A percentile compares a stretch with the other conserved stretches of the same genome.
phyloP scores from a whole-genome alignment of 2,113 vertebrate genomes.

The Salminus brasiliensis region DNA sequence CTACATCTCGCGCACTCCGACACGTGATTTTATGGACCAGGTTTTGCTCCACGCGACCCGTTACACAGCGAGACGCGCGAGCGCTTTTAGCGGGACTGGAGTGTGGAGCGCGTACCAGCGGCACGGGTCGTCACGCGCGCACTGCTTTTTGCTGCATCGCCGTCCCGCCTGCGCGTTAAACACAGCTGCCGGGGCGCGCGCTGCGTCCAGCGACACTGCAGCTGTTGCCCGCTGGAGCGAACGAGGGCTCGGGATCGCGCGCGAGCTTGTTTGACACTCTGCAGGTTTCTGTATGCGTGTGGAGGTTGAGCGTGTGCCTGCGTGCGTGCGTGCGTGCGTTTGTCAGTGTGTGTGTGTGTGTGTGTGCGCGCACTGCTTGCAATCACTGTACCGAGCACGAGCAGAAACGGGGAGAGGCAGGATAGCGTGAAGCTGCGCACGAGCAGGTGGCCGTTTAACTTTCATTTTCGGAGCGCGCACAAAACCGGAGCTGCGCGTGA shows the following conservation, averaged over 20 bases:
- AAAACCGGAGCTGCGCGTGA: neutral
- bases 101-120: neutral
- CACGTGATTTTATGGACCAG: too few relatives aligned
- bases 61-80: neutral
- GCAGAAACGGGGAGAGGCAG: neutral
- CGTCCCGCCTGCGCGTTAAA: neutral
- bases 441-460: neutral
- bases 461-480: neutral
- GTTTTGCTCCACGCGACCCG: neutral
- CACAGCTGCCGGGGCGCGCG: neutral
- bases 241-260: neutral
- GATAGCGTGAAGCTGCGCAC: neutral
- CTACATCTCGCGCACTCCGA: too few relatives aligned
- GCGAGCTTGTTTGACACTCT: neutral
- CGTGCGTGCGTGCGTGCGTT: neutral
- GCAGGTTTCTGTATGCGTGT: neutral
- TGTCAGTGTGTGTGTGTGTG: neutral
- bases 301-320: neutral
- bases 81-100: neutral
- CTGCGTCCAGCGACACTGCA: too few relatives aligned
- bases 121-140: neutral
- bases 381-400: neutral
- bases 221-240: neutral
- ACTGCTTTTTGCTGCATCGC: slow-evolving; percentile 52
- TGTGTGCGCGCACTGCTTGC: neutral